phyloP scores from a whole-genome alignment of 2,797 vertebrate species.

The Aulostomus chinensis region DNA sequence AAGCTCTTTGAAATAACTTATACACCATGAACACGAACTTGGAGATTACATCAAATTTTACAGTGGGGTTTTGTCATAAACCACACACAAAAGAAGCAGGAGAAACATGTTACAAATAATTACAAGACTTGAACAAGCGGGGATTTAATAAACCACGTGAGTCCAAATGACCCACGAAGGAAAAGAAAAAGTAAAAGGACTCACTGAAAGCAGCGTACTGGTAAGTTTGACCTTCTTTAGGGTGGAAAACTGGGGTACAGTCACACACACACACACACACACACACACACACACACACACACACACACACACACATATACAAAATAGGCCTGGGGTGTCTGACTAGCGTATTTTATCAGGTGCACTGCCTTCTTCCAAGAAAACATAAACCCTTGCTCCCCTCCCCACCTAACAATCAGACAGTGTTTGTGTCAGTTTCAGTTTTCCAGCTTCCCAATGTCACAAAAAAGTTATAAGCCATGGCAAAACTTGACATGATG shows the following conservation, averaged over 20 bases:
- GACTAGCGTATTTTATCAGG: conserved; percentile 80
- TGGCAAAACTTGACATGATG: no score
- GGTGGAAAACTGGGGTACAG: conserved; percentile 58
- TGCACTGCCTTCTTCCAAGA: conserved; percentile 50
- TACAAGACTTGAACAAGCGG: conserved; percentile 27
- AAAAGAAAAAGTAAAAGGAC: conserved; percentile 24
- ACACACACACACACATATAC: conserved; percentile 24
- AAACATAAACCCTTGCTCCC: conserved; percentile 28
- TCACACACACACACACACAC: conserved; percentile 14
- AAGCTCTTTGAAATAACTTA: no score
- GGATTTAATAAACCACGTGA: conserved; percentile 55
- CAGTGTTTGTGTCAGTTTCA: no score
- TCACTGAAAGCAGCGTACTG: conserved; percentile 21
- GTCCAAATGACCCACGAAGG: conserved; percentile 52
- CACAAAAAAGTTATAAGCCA: no score
- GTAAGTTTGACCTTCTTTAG: conserved; percentile 40
- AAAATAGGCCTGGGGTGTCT: conserved; percentile 27
- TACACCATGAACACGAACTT: no score
- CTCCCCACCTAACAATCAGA: conserved; percentile 49
- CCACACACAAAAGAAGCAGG: conserved; percentile 4
- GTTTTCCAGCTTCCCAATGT: no score
- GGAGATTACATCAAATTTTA: no score
- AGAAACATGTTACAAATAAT: conserved; percentile 29
- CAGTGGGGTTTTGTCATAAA: no score
- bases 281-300: conserved; percentile 25